Percentiles rank a stretch among this genome's conserved stretches.
Conservation (phyloP, 2,113 vertebrate species). For the Gymnarchus niloticus region DNA sequence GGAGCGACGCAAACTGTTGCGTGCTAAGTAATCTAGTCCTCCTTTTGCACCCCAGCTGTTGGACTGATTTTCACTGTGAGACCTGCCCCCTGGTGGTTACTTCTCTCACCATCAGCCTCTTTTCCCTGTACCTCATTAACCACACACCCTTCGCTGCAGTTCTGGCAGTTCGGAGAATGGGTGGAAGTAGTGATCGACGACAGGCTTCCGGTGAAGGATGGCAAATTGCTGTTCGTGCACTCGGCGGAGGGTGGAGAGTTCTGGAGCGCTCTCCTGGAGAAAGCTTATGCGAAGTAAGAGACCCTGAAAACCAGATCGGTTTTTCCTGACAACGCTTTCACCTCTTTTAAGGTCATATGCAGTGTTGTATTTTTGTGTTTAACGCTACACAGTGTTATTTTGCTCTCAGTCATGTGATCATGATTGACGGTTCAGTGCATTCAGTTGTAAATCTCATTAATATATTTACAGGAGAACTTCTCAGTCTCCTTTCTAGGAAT, state of each 20-base stretch:
- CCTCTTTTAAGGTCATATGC: too few relatives aligned
- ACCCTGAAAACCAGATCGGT: not conserved
- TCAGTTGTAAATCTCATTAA: not conserved
- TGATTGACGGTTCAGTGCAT: not conserved
- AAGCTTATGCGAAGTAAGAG: conserved; percentile 32
- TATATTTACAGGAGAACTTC: not conserved
- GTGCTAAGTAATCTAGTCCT: not conserved
- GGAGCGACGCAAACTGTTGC: not conserved
- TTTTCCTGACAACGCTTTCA: too few relatives aligned
- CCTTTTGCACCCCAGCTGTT: not conserved
- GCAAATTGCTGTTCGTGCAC: conserved; percentile 34
- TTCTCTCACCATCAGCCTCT: not conserved
- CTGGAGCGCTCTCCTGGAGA: conserved; percentile 37
- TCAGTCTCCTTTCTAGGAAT: not conserved
- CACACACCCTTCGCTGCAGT: conserved; percentile 1
- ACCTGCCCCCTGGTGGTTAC: not conserved
- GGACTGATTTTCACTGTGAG: not conserved
- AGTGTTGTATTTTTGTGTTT: too few relatives aligned
- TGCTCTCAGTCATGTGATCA: not conserved
- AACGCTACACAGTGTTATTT: not conserved
- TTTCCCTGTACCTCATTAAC: not conserved
- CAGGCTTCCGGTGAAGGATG: conserved; percentile 33
- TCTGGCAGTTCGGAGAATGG: conserved; percentile 39
- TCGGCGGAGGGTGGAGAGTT: conserved; percentile 33
- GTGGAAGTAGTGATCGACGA: conserved; percentile 34